phyloP scores from a whole-genome alignment of 2,888 invertebrate species.

The Achlya flavicornis region DNA sequence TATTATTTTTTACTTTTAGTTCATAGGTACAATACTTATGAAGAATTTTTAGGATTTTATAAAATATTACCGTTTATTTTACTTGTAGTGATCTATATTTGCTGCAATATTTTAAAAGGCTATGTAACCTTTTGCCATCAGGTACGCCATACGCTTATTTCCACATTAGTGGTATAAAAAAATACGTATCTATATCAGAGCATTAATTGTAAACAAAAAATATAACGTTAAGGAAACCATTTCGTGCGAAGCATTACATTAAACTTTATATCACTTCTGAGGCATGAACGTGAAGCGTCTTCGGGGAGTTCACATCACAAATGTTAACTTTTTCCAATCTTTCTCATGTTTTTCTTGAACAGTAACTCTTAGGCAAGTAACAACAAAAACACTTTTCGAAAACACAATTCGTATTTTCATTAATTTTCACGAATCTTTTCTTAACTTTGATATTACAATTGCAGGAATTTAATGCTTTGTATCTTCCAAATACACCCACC shows the following conservation, averaged over 20 bases:
- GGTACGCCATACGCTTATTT: too few species aligned
- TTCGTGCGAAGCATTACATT: constrained; percentile 3
- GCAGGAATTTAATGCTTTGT: neutral
- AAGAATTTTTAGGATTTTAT: too few species aligned
- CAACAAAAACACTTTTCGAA: constrained; percentile 3
- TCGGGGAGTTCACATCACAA: constrained; percentile 49
- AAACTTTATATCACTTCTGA: constrained; percentile 6
- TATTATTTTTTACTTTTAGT: too few species aligned
- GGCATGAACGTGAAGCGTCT: constrained; percentile 24
- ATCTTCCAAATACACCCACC: neutral
- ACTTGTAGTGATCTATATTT: too few species aligned
- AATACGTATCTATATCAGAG: neutral
- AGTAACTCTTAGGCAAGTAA: constrained; percentile 33
- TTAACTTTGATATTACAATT: neutral
- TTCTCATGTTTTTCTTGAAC: constrained; percentile 42
- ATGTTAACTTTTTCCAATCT: constrained; percentile 53
- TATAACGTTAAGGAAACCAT: neutral
- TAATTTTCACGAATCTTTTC: constrained; percentile 7
- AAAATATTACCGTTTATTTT: too few species aligned
- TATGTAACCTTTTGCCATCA: too few species aligned
- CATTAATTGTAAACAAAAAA: neutral
- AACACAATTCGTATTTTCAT: constrained; percentile 5
- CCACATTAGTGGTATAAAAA: neutral
- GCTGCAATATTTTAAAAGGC: too few species aligned
- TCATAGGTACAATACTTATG: too few species aligned